Evolutionary conservation across 2,888 invertebrate species (phyloP).

Genomic region (Apodemia mormo): DNA sequence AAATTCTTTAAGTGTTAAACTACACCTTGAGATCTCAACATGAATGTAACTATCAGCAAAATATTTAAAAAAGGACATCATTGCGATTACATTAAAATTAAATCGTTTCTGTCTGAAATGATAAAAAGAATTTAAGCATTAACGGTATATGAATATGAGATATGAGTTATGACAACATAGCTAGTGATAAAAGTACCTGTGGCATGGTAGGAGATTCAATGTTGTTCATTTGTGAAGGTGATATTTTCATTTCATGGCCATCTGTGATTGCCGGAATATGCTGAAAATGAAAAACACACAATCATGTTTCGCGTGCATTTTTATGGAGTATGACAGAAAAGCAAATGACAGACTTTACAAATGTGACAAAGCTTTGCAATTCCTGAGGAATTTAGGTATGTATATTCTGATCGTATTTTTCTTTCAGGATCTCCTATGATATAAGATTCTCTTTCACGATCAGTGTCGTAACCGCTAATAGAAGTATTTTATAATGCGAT

Average conservation of each 20-base stretch:
- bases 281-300: slow-evolving; percentile 49
- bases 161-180: not conserved
- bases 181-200: slow-evolving; percentile 50
- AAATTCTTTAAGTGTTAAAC: no score
- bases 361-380: not conserved
- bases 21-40: no score
- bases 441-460: no score
- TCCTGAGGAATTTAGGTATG: not conserved
- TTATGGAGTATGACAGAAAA: not conserved
- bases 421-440: no score
- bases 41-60: no score
- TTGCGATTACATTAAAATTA: no score
- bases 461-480: no score
- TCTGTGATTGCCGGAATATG: slow-evolving; percentile 75
- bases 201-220: slow-evolving; percentile 62
- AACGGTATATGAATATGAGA: not conserved
- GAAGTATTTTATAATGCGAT: no score
- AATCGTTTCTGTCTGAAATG: no score
- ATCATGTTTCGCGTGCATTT: not conserved
- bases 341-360: not conserved
- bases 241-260: slow-evolving; percentile 57
- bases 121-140: not conserved
- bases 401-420: not conserved
- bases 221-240: slow-evolving; percentile 58
- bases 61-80: no score